Evolutionary conservation across 1,140 invertebrate genomes (phyloP), one percentile per base, ranked within the genome.

Genomic region (Papilio xuthus): DNA sequence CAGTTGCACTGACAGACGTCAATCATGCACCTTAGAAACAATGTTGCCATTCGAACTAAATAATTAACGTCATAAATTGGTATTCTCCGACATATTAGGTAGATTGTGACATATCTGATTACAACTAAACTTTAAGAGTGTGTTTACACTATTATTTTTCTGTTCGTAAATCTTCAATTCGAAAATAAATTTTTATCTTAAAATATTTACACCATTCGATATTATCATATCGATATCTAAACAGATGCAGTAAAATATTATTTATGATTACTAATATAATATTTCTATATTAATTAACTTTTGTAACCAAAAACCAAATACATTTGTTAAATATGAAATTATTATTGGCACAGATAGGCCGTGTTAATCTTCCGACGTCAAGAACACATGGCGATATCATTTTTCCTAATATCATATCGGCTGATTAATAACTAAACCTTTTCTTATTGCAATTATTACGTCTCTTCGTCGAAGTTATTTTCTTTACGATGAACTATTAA

Each of bases 351-450:
- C 74, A 60, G 53, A 76, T 76, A 76, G 56, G 53, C 60, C 53
- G 74, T 76, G 74, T 76, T 76, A 76, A 76, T 76, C 74, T 76
- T 76, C 26, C 53, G 74, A 76, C 23, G 74, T 76, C 74, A 63
- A 76, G 74, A 76, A 63, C 74, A 76, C 74, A 76, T 76, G 74
- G 74, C 74, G 53, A 63, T 76, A 76, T 76, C 63, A 76, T 76
- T 76, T 72, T 76, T 76, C 73, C 56, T 76, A 32, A 56, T 60
- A 76, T 76, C 73, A 56, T 76, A 76, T 76, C 53, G 73, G 28
- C 73, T 76, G 73, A 76, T 76, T 76, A 76, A 76, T 76, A 76
- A 63, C 73, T 32, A 76, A 76, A 76, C 73, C 53, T 76, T 76
- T 76, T 76, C 53, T 53, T 76, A 60, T 76, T 60, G 73, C 73